phyloP scores from a whole-genome alignment of 2,113 vertebrate genomes.

The Hippocampus comes region DNA sequence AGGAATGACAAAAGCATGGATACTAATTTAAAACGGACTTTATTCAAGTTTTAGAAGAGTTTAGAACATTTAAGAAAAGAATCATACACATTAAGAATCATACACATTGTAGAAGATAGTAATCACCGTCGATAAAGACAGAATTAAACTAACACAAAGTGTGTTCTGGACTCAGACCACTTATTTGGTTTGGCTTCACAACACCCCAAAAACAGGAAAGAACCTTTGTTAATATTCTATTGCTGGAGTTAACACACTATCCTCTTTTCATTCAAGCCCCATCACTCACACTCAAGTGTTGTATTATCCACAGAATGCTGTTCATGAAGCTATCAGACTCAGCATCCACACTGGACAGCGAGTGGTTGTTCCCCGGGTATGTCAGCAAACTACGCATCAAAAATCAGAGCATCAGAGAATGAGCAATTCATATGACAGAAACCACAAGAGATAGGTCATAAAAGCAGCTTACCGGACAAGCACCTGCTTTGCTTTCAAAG shows the following conservation, averaged over 20 bases:
- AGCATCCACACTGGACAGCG: conserved; percentile 84
- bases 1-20: not conserved
- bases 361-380: conserved; percentile 88
- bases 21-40: not conserved
- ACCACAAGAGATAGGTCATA: not conserved
- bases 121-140: not conserved
- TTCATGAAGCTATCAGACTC: conserved; percentile 94
- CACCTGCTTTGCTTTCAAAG: conserved; percentile 79
- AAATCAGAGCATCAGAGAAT: conserved; percentile 10
- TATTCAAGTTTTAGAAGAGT: not conserved
- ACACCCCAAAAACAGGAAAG: not conserved
- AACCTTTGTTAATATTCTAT: conserved; percentile 1
- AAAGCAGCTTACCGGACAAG: conserved; percentile 81
- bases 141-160: not conserved
- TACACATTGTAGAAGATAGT: not conserved
- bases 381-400: conserved; percentile 79
- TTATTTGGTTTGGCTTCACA: not conserved
- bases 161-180: not conserved
- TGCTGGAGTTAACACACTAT: not conserved
- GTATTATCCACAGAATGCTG: conserved; percentile 81
- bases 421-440: not conserved
- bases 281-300: conserved; percentile 73
- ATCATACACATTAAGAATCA: not conserved
- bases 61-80: not conserved
- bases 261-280: not conserved